Conservation (phyloP, 2,888 invertebrate species). For the Erebia ligea region DNA sequence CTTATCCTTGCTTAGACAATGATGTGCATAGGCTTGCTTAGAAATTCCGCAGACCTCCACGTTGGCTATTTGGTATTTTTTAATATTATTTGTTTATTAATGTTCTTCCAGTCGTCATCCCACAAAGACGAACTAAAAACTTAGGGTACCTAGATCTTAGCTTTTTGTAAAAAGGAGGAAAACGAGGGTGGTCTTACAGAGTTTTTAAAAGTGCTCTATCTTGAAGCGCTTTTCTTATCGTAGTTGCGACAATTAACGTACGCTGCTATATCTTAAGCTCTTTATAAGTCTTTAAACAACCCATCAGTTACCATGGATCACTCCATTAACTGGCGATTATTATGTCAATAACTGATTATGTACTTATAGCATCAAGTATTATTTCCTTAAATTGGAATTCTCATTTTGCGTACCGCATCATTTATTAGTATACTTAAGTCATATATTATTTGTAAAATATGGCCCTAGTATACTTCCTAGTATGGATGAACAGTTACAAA, state of each 20-base stretch:
- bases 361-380: too few relatives aligned
- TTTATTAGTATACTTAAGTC: too few relatives aligned
- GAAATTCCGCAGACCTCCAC: neutral
- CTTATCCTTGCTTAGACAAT: neutral
- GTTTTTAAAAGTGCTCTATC: conserved; percentile 7
- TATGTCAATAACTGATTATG: neutral
- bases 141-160: neutral
- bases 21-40: neutral
- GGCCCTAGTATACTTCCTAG: neutral
- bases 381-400: too few relatives aligned
- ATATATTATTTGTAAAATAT: neutral
- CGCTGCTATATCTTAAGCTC: conserved; percentile 5
- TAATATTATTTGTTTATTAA: neutral
- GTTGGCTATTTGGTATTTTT: neutral
- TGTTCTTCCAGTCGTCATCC: too few relatives aligned
- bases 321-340: neutral
- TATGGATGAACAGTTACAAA: conserved; percentile 8
- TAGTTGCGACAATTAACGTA: conserved; percentile 1
- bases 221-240: neutral
- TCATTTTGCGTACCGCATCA: too few relatives aligned
- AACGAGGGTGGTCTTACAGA: neutral
- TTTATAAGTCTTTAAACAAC: neutral
- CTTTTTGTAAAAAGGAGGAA: neutral
- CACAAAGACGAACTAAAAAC: neutral
- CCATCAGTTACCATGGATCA: conserved; percentile 5